Evolutionary conservation across 30 jellyfish, hydroid and myxozoan species (phyloP).

Genomic region (Aurelia aurita): DNA sequence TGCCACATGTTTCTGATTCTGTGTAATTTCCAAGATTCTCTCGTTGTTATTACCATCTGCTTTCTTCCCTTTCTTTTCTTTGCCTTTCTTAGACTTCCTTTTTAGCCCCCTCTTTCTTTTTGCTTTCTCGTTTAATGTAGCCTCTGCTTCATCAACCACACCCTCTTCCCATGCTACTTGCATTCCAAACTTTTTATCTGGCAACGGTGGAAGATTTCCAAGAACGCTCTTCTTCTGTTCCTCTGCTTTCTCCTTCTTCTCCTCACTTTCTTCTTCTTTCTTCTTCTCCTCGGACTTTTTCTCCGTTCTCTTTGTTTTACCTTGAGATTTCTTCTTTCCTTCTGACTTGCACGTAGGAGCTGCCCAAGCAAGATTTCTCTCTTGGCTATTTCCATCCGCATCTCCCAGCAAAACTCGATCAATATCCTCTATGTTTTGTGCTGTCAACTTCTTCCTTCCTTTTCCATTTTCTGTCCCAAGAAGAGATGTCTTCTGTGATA

Average conservation of each 20-base stretch:
- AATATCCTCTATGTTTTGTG: background rate
- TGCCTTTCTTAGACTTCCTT: background rate
- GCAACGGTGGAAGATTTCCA: slow-evolving; percentile 25
- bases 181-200: slow-evolving; percentile 11
- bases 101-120: background rate
- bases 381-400: background rate
- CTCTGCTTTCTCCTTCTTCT: background rate
- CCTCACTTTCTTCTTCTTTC: background rate
- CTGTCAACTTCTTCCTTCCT: background rate
- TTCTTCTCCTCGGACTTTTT: background rate
- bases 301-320: background rate
- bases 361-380: background rate
- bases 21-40: too few relatives aligned
- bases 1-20: too few relatives aligned
- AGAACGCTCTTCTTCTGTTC: background rate
- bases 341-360: background rate
- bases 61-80: background rate
- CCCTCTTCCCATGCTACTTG: slow-evolving; percentile 32
- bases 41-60: background rate
- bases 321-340: background rate
- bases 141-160: background rate
- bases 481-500: too few relatives aligned
- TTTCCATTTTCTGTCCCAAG: background rate
- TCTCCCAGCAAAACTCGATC: slow-evolving; percentile 27
- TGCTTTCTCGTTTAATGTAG: background rate